Evolutionary conservation across 2,797 vertebrate genomes (phyloP), one percentile per base, ranked within the genome.

Genomic region (Chromobotia macracanthus): DNA sequence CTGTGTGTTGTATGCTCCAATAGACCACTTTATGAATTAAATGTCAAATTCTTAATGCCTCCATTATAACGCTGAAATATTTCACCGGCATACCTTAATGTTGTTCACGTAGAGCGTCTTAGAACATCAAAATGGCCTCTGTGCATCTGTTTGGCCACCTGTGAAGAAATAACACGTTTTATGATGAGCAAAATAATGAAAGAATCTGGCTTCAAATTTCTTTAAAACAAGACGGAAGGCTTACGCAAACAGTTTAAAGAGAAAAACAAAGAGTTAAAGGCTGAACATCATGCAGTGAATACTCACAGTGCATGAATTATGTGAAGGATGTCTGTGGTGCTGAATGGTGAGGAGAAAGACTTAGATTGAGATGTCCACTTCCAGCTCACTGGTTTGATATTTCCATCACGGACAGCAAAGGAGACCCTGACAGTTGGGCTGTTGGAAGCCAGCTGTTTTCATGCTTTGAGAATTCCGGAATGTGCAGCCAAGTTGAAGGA

Each of bases 371-470:
- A 92, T 63, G 91, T 93, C 91, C 92, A 91, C 91, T 93, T 92
- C 93, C 92, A 89, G 89, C 91, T 94, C 91, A 88, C 90, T 91
- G 92, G 90, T 86, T 92, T 94, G 93, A 94, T 93, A 89, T 93
- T 91, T 94, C 91, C 91, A 94, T 94, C 92, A 92, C 87, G 82
- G 92, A 93, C 94, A 92, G 92, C 91, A 84, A 89, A 93, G 92
- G 92, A 93, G 92, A 92, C 88, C 89, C 91, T 93, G 93, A 93
- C 92, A 93, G 93, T 90, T 80, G 90, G 91, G 91, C 91, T 92
- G 91, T 89, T 89, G 89, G 87, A 82, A 92, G 90, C 94, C 93
- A 95, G 92, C 91, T 95, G 94, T 94, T 94, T 92, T 92, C 91
- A 92, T 91, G 92, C 89, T 92, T 92, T 89, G 89, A 88, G 91